phyloP scores from a whole-genome alignment of 1,140 invertebrate species.

The Triops longicaudatus region DNA sequence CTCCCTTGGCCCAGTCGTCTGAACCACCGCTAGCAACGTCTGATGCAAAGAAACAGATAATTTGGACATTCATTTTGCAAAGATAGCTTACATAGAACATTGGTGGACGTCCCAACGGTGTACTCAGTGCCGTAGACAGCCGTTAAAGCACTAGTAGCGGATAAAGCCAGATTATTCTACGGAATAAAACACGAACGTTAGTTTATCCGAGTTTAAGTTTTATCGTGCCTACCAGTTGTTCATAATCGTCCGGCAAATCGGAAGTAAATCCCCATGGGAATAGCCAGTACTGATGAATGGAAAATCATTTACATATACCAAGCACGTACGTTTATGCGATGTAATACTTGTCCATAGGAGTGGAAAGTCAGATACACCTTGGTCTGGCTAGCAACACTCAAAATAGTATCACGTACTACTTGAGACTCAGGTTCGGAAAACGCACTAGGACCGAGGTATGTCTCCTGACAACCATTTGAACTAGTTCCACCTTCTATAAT shows the following conservation, averaged over 20 bases:
- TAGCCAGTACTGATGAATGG: constrained; percentile 26
- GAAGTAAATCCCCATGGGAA: constrained; percentile 36
- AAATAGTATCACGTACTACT: constrained; percentile 45
- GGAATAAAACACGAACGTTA: constrained; percentile 20
- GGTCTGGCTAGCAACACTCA: constrained; percentile 38
- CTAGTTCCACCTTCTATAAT: constrained; percentile 49
- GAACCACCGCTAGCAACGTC: constrained; percentile 40
- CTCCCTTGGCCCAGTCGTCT: constrained; percentile 43
- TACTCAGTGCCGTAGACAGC: constrained; percentile 25
- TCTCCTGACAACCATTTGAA: constrained; percentile 45
- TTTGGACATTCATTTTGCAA: constrained; percentile 22
- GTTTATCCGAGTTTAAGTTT: not conserved
- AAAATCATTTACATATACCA: not conserved
- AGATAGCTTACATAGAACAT: constrained; percentile 21
- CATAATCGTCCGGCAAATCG: constrained; percentile 34
- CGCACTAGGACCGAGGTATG: constrained; percentile 51
- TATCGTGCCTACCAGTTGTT: constrained; percentile 33
- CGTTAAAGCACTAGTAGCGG: constrained; percentile 20
- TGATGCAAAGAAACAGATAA: constrained; percentile 22
- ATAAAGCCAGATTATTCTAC: constrained; percentile 33
- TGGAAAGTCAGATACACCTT: constrained; percentile 22
- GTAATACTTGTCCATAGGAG: not conserved
- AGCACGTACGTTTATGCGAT: not conserved
- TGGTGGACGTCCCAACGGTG: constrained; percentile 16
- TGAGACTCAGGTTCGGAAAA: constrained; percentile 58